Evolutionary conservation across 2,797 vertebrate genomes (phyloP), one percentile per base, ranked within the genome.

Genomic region (Lophotriccus pileatus): DNA sequence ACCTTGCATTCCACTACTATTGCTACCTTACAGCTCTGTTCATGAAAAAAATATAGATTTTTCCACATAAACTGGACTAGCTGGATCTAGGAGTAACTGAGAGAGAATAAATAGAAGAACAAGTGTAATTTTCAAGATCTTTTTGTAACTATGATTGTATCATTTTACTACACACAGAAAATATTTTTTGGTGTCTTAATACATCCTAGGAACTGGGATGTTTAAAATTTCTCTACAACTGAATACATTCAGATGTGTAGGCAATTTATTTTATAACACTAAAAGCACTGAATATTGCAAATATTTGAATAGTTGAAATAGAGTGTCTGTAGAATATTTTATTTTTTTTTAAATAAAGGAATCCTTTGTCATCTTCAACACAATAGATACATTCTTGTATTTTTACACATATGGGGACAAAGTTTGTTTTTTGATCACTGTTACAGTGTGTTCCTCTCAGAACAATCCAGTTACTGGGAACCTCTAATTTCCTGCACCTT

Each of bases 181-280:
- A 1, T 55, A 56, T 47, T 24, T 59, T 70, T 64, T 69, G 10
- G 15, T 77, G 14, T 81, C 60, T 91, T n/a, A 84, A 69, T 88
- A 75, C 6, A 52, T 21, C 16, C 28, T n/a, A 69, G 24, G 58
- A 28, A 39, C 12, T 84, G 7, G 16, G 68, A 16, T 39, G 36
- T 37, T 93, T 46, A 90, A 90, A 90, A 34, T 32, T 92, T 90
- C 39, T 81, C 10, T 86, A 49, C 44, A 84, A 44, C 11, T 78
- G 46, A 86, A 78, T 60, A 52, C 3, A 70, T 77, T 77, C 5
- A 60, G 4, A 50, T 69, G 5, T 55, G 8, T 34, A 72, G 11
- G 25, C 24, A 90, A 69, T 86, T 66, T 59, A 87, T 59, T 82
- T 68, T 17, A 13, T 81, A 21, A 60, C 4, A 66, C 1, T 39